phyloP scores from a whole-genome alignment of 2,113 vertebrate genomes.

The Lasiurus borealis region DNA sequence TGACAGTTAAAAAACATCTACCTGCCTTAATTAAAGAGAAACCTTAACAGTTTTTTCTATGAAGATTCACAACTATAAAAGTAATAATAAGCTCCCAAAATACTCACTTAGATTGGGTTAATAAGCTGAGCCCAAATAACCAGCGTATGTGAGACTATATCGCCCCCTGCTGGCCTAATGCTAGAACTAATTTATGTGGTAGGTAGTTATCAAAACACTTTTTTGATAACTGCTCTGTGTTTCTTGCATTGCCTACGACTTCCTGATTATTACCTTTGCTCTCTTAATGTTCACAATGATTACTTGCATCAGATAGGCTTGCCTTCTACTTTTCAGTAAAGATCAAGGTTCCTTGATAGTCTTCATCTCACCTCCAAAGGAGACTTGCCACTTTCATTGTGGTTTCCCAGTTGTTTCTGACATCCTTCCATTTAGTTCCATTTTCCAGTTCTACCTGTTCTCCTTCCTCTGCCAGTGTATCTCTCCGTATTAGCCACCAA shows the following conservation, averaged over 20 bases:
- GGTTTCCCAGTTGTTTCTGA: neutral
- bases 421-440: neutral
- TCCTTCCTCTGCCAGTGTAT: neutral
- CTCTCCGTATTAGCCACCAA: neutral
- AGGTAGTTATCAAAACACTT: neutral
- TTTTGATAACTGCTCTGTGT: neutral
- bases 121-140: fast-evolving
- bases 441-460: neutral
- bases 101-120: neutral
- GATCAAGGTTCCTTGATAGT: neutral
- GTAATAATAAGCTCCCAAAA: constrained; percentile 68
- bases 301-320: neutral
- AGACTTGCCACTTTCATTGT: neutral
- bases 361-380: neutral
- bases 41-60: constrained; percentile 72
- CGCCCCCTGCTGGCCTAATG: constrained; percentile 83
- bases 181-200: neutral
- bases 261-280: neutral
- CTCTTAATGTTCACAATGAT: neutral
- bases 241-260: neutral
- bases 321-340: neutral
- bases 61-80: constrained; percentile 71
- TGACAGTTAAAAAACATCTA: constrained; percentile 51
- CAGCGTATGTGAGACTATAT: constrained; percentile 65
- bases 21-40: constrained; percentile 78